These are phyloP conservation scores for Nestor notabilis DNA, from an alignment of 2,113 vertebrate species.

Conservation along the genomic window DNA sequence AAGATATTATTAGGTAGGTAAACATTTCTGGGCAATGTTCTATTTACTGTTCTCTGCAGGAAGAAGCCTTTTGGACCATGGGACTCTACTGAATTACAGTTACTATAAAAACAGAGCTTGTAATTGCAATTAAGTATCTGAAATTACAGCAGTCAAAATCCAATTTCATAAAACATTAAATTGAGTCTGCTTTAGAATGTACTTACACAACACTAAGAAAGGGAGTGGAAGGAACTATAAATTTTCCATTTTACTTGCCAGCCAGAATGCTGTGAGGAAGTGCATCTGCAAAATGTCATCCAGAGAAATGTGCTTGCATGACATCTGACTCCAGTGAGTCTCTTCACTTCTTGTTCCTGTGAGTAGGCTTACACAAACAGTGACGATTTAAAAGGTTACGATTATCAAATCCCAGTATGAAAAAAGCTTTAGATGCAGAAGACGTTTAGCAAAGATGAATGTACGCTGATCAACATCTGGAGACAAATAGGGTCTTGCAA, in stretches of 20 bases:
- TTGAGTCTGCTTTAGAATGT: slow-evolving; percentile 24
- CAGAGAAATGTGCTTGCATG: neutral
- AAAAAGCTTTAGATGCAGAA: slow-evolving; percentile 17
- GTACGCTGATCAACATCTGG: neutral
- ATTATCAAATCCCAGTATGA: neutral
- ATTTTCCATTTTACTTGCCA: neutral
- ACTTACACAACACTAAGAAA: slow-evolving; percentile 13
- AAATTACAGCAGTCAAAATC: slow-evolving; percentile 50
- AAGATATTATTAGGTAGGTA: neutral
- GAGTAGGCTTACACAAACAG: neutral
- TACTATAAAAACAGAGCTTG: slow-evolving; percentile 38
- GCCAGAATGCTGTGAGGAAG: neutral
- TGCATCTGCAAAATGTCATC: neutral
- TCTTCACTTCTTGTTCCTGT: neutral
- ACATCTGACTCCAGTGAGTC: neutral
- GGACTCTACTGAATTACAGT: neutral
- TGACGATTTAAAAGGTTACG: neutral
- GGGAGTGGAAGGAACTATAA: neutral
- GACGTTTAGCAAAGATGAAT: neutral
- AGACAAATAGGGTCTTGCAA: neutral
- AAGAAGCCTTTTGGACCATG: neutral
- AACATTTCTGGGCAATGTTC: neutral
- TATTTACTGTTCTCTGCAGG: neutral
- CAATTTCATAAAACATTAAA: slow-evolving; percentile 49
- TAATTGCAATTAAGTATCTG: slow-evolving; percentile 48